phyloP scores from a whole-genome alignment of 1,140 invertebrate species.

The Zaprionus lachaisei region DNA sequence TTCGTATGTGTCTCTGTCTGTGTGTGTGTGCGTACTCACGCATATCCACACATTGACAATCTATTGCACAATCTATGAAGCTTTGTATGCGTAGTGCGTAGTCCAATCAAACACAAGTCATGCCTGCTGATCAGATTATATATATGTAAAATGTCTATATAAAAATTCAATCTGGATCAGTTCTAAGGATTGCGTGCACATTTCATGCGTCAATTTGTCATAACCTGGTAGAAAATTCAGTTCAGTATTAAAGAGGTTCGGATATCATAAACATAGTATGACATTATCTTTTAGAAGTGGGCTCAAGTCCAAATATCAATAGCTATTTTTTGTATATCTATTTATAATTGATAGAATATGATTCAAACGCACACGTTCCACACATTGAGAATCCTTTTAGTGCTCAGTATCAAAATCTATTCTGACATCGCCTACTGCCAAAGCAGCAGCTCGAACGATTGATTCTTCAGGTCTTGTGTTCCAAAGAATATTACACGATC shows the following conservation, averaged over 20 bases:
- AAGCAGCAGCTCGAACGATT: constrained; percentile 32
- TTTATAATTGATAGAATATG: background rate
- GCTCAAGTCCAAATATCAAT: constrained; percentile 1
- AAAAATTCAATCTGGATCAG: constrained; percentile 27
- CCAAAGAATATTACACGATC: constrained; percentile 47
- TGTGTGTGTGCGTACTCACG: background rate
- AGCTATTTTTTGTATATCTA: constrained; percentile 8
- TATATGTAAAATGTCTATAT: constrained; percentile 9
- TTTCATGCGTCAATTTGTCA: constrained; percentile 17
- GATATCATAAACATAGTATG: constrained; percentile 12
- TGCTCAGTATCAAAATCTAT: constrained; percentile 9
- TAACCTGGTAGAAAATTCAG: constrained; percentile 4
- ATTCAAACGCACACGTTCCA: constrained; percentile 16
- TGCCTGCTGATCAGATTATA: constrained; percentile 24
- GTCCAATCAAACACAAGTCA: constrained; percentile 46
- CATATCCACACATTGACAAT: constrained; percentile 7
- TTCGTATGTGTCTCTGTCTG: constrained; percentile 9
- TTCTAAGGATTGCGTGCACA: constrained; percentile 31
- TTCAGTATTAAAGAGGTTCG: constrained; percentile 36
- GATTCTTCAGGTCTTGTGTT: constrained; percentile 39
- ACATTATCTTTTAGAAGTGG: background rate
- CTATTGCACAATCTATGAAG: constrained; percentile 28
- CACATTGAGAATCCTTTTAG: background rate
- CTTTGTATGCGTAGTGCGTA: constrained; percentile 26
- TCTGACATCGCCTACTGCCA: constrained; percentile 33